Evolutionary conservation across 2,888 invertebrate genomes (phyloP), one percentile per base, ranked within the genome.

Genomic region (Callyntrura guangdongensis): DNA sequence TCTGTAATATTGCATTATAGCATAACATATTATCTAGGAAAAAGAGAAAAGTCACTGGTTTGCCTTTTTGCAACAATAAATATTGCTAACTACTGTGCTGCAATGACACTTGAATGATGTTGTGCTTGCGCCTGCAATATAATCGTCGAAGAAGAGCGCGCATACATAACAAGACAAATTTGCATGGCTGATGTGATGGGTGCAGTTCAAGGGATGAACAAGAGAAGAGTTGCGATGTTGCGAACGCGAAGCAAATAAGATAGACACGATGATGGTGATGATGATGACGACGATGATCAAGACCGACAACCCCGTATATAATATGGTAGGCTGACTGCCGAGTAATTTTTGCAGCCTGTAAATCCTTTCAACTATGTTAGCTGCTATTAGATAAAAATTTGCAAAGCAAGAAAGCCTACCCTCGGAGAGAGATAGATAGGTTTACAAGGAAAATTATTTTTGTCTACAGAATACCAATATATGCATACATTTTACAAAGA

Each of bases 1-100:
- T 22, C 14, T 49, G 45, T 14, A 59, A 45, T 36, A 22, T 25
- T n/a, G n/a, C 27, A 74, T 74, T 56, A 45, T 22, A 47, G 20
- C 20, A 59, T n/a, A 72, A 36, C 45, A 20, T n/a, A n/a, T n/a
- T n/a, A n/a, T n/a, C n/a, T 64, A 20, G 6, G 3, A 86, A 85
- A 85, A 86, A 86, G 86, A 77, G 86, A 79, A 86, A 86, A 86
- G 86, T 86, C 86, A 69, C 79, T 36, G 86, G 86, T 64, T 86
- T 64, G 64, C 77, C 77, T 86, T 86, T 86, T 86, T 64, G 86
- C 72, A 79, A 79, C 64, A 86, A 79, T 86, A 86, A 86, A 86
- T 86, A 86, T 74, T 64, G 27, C 79, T 8, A 72, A 72, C 69
- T 72, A 72, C 69, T 45, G 69, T 72, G 69, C 69, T 47, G 86